phyloP scores from a whole-genome alignment of 2,797 vertebrate genomes.

The Sebastes baramenuke region DNA sequence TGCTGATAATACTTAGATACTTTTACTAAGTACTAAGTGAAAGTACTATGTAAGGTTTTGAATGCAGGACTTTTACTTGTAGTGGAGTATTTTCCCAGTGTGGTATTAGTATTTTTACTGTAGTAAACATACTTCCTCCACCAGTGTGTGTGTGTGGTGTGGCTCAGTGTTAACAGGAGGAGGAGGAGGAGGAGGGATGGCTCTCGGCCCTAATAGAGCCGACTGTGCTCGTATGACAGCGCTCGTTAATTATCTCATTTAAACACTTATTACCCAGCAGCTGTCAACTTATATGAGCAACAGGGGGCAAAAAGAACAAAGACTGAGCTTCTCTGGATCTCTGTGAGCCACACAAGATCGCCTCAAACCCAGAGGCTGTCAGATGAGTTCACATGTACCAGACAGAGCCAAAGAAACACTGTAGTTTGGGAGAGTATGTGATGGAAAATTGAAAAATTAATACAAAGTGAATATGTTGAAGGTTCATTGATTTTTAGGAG shows the following conservation, averaged over 20 bases:
- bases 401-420: neutral
- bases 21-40: neutral
- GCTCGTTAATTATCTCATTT: conserved; percentile 84
- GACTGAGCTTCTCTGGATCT: neutral
- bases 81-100: neutral
- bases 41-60: neutral
- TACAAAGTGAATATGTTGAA: neutral
- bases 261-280: conserved; percentile 83
- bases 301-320: conserved; percentile 44
- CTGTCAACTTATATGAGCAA: conserved; percentile 70
- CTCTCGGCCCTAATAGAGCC: conserved; percentile 70
- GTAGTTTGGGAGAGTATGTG: neutral
- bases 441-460: neutral
- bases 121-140: neutral
- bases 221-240: conserved; percentile 72
- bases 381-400: neutral
- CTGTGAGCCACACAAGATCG: neutral
- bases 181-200: neutral
- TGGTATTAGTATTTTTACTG: neutral
- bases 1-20: neutral
- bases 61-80: neutral
- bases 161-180: neutral
- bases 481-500: neutral
- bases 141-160: neutral
- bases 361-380: neutral